Conservation (phyloP, 2,797 vertebrate genomes). For the Acrocephalus scirpaceus region DNA sequence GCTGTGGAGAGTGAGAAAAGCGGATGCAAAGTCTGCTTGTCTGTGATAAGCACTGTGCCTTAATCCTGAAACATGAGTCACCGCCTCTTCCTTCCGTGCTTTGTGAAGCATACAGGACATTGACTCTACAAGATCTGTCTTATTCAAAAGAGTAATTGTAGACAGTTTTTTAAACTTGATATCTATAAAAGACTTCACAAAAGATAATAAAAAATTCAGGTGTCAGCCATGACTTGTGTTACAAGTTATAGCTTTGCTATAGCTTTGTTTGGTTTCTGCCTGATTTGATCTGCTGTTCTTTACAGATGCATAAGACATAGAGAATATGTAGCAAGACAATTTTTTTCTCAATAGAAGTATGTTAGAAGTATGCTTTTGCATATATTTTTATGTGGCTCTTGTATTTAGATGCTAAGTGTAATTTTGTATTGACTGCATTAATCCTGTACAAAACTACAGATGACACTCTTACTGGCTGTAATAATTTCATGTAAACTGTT, state of each 20-base stretch:
- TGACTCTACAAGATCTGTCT: not conserved
- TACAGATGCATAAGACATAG: not conserved
- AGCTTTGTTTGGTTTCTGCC: not conserved
- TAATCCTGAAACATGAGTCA: not conserved
- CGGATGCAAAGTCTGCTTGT: not conserved
- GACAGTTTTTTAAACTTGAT: not conserved
- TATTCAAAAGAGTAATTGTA: not conserved
- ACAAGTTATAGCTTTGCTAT: not conserved
- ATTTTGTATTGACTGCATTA: not conserved
- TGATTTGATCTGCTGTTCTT: not conserved
- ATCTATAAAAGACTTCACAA: not conserved
- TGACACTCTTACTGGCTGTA: not conserved
- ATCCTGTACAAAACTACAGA: not conserved
- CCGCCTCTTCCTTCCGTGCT: not conserved
- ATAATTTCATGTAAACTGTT: not conserved
- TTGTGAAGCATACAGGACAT: not conserved
- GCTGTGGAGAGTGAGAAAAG: not conserved
- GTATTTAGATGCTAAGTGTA: not conserved
- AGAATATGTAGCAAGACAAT: not conserved
- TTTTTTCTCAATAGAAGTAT: not conserved
- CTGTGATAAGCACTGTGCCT: not conserved
- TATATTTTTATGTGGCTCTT: not conserved
- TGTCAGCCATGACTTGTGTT: not conserved
- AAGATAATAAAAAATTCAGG: rapidly evolving
- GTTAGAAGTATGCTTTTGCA: not conserved